Percentiles rank a stretch among this genome's conserved stretches.
These are phyloP conservation scores for Chrysemys picta DNA, from an alignment of 2,113 vertebrate species.

Conservation along the genomic window DNA sequence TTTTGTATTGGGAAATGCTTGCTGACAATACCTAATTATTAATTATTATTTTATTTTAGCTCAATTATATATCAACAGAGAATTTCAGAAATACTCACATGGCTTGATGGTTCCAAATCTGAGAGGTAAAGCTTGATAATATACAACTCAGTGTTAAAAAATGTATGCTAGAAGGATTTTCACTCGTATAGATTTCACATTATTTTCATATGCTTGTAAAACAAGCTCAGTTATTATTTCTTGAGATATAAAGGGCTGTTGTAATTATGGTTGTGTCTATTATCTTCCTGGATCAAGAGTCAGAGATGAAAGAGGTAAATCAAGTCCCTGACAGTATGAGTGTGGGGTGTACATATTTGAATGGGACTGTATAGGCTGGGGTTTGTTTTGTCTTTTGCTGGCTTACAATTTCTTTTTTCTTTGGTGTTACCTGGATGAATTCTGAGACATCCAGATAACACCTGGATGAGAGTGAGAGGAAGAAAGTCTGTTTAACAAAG, in stretches of 20 bases:
- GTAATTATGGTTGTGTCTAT: neutral
- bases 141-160: neutral
- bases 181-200: neutral
- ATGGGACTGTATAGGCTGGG: neutral
- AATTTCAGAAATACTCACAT: conserved; percentile 74
- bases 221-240: neutral
- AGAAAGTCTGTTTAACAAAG: neutral
- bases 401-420: neutral
- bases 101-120: conserved; percentile 78
- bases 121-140: conserved; percentile 71
- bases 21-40: neutral
- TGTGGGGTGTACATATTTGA: neutral
- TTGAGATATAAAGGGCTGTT: neutral
- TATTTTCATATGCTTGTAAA: neutral
- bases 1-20: neutral
- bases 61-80: conserved; percentile 69
- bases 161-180: neutral
- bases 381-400: neutral
- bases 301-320: neutral
- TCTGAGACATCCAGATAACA: neutral
- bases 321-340: neutral
- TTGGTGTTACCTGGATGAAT: neutral
- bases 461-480: neutral
- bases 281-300: neutral
- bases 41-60: conserved; percentile 42